Base-by-base conservation (phyloP, 1,140 invertebrate species). In the Sesamia nonagrioides region DNA sequence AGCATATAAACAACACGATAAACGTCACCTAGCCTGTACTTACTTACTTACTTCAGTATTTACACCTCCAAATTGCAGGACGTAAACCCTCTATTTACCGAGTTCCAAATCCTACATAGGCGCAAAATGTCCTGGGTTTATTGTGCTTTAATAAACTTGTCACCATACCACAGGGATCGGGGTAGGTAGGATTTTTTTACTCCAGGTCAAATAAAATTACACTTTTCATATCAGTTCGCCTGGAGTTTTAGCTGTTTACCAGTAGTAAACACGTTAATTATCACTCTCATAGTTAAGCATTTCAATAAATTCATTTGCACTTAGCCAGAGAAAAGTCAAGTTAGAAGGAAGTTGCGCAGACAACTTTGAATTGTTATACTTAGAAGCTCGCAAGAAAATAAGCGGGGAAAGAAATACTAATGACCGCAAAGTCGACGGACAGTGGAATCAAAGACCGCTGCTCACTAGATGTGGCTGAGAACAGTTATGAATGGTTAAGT, bases 401-500 rank as follows among this genome's bases (percentile, higher is more conserved):
- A 50, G 21, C 13, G 54, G 54, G 15, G 54, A 58, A 58, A 27
- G 21, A 58, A 58, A 58, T 27, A 58, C 54, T 58, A 58, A 58
- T 58, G 54, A 58, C 11, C 13, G 54, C 1, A 4, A 50, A n/a
- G 13, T 50, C 1, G 9, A 7, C 3, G 11, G 52, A 27, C 21
- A 58, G 54, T 18, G 9, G 1, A 18, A 9, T 56, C 21, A 9
- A 7, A 50, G 45, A 50, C 11, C 15, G 11, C 15, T 50, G 48
- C 3, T 15, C n/a, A 50, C 37, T 27, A 40, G 37, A 50, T 27
- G 27, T 27, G 27, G 27, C 27, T 27, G 27, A 50, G 17, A 52
- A 52, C n/a, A 52, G 17, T 17, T 27, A 27, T 17, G n/a, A 54
- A 11, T 54, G 8, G 8, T 54, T 21, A 27, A 27, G 27, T 27